Base-by-base conservation (phyloP, 2,797 vertebrate genomes). In the Microchirus variegatus region DNA sequence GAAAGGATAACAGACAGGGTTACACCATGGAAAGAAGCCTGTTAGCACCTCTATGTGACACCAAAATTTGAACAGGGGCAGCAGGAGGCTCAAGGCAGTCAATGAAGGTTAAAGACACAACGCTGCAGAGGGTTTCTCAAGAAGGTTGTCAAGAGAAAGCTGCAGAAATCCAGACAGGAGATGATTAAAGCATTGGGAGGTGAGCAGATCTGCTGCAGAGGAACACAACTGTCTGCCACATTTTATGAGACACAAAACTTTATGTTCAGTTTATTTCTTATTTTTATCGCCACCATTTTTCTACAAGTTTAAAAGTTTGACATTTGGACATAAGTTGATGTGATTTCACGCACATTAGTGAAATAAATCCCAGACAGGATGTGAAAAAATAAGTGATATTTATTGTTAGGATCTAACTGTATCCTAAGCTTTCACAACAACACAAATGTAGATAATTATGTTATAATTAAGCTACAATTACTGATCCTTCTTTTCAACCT, bases 151-250 rank as follows among this genome's bases (percentile, higher is more conserved):
- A 26, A 19, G 19, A 67, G 37, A n/a, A 1, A 31, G 47, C 26
- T 50, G 51, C 47, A 43, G 5, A 42, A 43, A 59, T 75, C 47
- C 49, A 54, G 52, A 61, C n/a, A 48, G 18, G 26, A 55, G 50
- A 75, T 70, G 65, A 75, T 78, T 70, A 75, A 70, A 77, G 52
- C 57, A 47, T 37, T 50, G 42, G 48, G 19, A 63, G 59, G 54
- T 41, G 54, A 44, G 44, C 41, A 57, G 60, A 70, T 43, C 15
- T 3, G 3, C 62, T 70, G 51, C 52, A 37, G 16, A 62, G 35
- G 19, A 71, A 26, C 46, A 14, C 14, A 14, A 26, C 52, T 38
- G 51, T 8, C 31, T 60, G 26, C 2, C 1, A 69, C 48, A 18
- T 60, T 64, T 62, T 31, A 31, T 31, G 31, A 31, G 31, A 31